Base-by-base conservation (phyloP, 2,797 vertebrate species). In the Lepilemur ruficaudatus region DNA sequence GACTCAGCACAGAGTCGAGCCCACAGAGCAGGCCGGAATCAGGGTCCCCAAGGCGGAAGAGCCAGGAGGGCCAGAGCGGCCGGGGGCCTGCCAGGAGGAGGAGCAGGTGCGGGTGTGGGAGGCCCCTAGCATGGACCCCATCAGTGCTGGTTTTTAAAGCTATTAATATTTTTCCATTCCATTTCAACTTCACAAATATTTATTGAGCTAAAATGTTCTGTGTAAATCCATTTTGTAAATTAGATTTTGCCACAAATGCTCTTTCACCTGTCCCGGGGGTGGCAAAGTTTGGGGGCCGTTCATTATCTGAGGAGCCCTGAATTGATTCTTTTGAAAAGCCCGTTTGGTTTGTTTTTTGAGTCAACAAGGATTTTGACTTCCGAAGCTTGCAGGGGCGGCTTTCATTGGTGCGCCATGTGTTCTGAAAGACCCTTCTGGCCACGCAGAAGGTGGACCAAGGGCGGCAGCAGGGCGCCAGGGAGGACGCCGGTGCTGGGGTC, bases 181-280 rank as follows among this genome's bases (percentile, higher is more conserved):
- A 93, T 3, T 89, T 92, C 63, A 93, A 80, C 46, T 81, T 48
- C 67, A 82, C 82, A 89, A 89, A 78, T 85, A 84, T 69, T 82
- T 97, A 83, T 82, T 79, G 78, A 96, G 69, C 82, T 73, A 83
- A 88, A 94, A 88, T 63, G 5, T 94, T 81, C 82, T 35, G 5
- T 65, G 57, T 92, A 91, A 94, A 95, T 92, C 92, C 41, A 32
- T 86, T 91, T 91, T 79, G 82, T 57, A 94, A 96, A 96, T 91
- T 96, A 84, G 75, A 59, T 73, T 92, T 96, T 91, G 28, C 18
- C 63, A 48, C 23, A 38, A 78, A 69, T 79, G 50, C 32, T 46
- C 14, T 80, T 90, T 93, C 90, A 72, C 72, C 80, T 82, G 82
- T 75, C 50, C 55, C 76, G 57, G 41, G 38, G 57, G 30, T 59